A percentile compares a stretch with the other conserved stretches of the same genome.
Evolutionary conservation across 2,113 vertebrate species (phyloP).

Genomic region (Colossoma macropomum): DNA sequence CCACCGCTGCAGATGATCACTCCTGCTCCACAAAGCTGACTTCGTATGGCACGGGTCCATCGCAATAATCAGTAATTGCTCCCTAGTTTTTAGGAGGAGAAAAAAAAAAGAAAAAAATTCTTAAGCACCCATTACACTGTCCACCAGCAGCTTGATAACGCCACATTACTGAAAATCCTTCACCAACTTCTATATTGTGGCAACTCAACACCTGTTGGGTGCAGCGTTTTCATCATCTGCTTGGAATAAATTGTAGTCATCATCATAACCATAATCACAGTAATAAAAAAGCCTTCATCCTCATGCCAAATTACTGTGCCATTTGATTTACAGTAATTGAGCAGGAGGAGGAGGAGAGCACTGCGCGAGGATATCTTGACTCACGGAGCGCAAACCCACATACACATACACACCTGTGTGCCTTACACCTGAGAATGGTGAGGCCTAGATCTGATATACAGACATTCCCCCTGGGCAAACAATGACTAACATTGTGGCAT

Average conservation of each 20-base stretch:
- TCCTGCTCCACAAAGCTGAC: conserved; percentile 68
- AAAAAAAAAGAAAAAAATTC: conserved; percentile 20
- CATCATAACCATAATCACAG: conserved; percentile 79
- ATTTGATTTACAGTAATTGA: conserved; percentile 74
- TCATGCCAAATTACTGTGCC: conserved; percentile 73
- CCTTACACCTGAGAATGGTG: conserved; percentile 50
- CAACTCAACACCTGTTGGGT: conserved; percentile 78
- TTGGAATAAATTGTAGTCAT: conserved; percentile 79
- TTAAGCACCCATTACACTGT: conserved; percentile 73
- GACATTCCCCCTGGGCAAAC: conserved; percentile 70
- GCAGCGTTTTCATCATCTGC: conserved; percentile 76
- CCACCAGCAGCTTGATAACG: conserved; percentile 61
- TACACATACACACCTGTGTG: conserved; percentile 51
- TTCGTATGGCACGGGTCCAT: conserved; percentile 68
- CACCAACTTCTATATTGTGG: conserved; percentile 75
- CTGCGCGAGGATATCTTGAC: conserved; percentile 52
- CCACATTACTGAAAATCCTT: conserved; percentile 75
- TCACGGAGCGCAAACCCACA: conserved; percentile 54
- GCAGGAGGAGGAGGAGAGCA: conserved; percentile 55
- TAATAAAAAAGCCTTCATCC: conserved; percentile 76
- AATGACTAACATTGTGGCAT: conserved; percentile 74
- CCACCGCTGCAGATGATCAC: conserved; percentile 70
- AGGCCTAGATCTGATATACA: conserved; percentile 54
- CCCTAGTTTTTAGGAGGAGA: conserved; percentile 38
- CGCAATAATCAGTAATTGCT: conserved; percentile 75